Evolutionary conservation across 2,797 vertebrate genomes (phyloP), one percentile per base, ranked within the genome.

Genomic region (Rhynchonycteris naso): DNA sequence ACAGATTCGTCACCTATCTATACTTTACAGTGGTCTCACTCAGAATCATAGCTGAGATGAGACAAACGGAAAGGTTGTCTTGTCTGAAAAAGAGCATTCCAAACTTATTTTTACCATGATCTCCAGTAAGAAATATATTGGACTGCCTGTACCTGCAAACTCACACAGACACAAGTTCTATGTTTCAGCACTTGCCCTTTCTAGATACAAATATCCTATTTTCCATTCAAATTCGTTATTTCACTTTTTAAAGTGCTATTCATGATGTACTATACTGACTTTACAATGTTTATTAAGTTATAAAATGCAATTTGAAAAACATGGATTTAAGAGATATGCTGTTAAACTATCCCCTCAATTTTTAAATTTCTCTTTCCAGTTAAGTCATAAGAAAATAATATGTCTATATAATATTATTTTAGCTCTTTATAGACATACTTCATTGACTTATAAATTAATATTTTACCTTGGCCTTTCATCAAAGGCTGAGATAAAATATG

Each of bases 381-480:
- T 61, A 68, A 80, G 26, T 89, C 33, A 47, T 80, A 88, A 88
- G 58, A 82, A 85, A 92, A 43, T 61, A 82, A 80, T 7, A 84
- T 38, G 35, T 35, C 15, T 84, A 50, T 61, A 26, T 10, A 68
- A 68, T 79, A 63, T 85, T 91, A 50, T 43, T 59, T 89, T 93
- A 81, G 30, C 21, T 79, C 35, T 52, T 28, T 81, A 54, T 59
- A 22, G 6, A 72, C 13, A 1, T 50, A 30, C 7, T 85, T 84
- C 54, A 69, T 35, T 93, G 47, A 88, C 12, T 82, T 72, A 33
- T 58, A 16, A 80, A 79, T 72, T 59, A 56, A n/a, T 79, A 91
- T 75, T 88, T 85, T 56, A 24, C 16, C 22, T 22, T 68, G 74
- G 28, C 24, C 54, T 75, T 94, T 93, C 38, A 69, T 74, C 63